A percentile compares a stretch with the other conserved stretches of the same genome.
These are phyloP conservation scores for Coenobita brevimanus DNA, from an alignment of 1,140 invertebrate genomes.

Conservation along the genomic window DNA sequence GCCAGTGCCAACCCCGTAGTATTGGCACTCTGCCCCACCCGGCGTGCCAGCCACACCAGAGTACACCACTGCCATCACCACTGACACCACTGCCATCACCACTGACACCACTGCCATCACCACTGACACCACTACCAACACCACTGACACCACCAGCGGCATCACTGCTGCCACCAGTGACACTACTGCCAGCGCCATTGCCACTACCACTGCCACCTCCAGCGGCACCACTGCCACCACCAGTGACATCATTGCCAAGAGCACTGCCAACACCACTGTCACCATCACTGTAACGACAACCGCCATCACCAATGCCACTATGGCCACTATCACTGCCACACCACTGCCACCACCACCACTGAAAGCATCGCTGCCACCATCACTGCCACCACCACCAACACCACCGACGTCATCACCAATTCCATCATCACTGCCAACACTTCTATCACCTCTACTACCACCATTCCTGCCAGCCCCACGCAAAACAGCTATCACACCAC, in stretches of 20 bases:
- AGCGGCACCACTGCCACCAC: not conserved
- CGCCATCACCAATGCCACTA: not conserved
- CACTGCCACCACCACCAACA: not conserved
- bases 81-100: no score
- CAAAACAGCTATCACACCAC: no score
- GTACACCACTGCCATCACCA: slow-evolving; percentile 20
- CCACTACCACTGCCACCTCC: not conserved
- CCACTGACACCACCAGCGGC: not conserved
- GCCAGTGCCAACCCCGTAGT: slow-evolving; percentile 33
- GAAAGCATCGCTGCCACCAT: not conserved
- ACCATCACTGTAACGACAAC: not conserved
- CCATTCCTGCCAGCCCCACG: no score
- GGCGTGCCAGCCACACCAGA: slow-evolving; percentile 34
- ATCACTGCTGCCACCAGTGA: not conserved
- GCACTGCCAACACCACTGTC: not conserved
- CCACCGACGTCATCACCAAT: not conserved
- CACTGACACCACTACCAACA: no score
- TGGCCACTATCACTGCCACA: not conserved
- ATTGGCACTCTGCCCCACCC: slow-evolving; percentile 32
- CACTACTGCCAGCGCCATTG: no score
- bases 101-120: no score
- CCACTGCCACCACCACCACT: not conserved
- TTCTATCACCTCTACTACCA: not conserved
- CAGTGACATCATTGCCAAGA: not conserved
- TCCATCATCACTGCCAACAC: not conserved